phyloP scores from a whole-genome alignment of 2,797 vertebrate species.

The Heliangelus exortis region DNA sequence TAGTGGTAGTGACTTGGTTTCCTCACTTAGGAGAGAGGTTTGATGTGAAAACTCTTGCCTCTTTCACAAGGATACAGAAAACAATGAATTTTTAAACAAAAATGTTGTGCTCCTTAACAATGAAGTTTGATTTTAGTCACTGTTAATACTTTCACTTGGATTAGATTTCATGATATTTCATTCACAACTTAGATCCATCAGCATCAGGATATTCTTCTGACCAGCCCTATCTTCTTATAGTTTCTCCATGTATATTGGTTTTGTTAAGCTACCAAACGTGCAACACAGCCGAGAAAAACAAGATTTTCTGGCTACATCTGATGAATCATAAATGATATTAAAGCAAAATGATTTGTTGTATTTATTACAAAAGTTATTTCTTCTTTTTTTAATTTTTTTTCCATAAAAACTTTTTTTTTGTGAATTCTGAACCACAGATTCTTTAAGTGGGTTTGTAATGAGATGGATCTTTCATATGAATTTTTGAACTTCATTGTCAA shows the following conservation, averaged over 20 bases:
- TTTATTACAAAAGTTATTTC: background rate
- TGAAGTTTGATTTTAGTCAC: background rate
- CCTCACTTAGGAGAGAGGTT: background rate
- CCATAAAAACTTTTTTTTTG: slow-evolving; percentile 12
- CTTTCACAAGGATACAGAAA: background rate
- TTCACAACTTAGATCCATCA: background rate
- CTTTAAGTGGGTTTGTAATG: slow-evolving; percentile 66
- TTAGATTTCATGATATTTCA: background rate
- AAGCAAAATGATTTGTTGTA: background rate
- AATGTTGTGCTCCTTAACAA: background rate
- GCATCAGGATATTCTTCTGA: background rate
- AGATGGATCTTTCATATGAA: slow-evolving; percentile 73
- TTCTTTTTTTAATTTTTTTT: background rate
- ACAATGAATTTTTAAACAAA: background rate
- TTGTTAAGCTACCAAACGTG: background rate
- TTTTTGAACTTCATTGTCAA: slow-evolving; percentile 74
- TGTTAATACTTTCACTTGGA: background rate
- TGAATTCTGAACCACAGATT: slow-evolving; percentile 51
- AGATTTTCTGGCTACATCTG: background rate
- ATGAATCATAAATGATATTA: background rate
- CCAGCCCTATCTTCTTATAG: background rate
- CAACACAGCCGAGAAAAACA: background rate
- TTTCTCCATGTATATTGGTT: background rate
- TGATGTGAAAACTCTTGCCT: background rate
- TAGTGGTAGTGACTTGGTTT: background rate